Percentiles rank a stretch among this genome's conserved stretches.
Evolutionary conservation across 2,888 invertebrate genomes (phyloP).

Genomic region (Eueremaeus valkanovi): DNA sequence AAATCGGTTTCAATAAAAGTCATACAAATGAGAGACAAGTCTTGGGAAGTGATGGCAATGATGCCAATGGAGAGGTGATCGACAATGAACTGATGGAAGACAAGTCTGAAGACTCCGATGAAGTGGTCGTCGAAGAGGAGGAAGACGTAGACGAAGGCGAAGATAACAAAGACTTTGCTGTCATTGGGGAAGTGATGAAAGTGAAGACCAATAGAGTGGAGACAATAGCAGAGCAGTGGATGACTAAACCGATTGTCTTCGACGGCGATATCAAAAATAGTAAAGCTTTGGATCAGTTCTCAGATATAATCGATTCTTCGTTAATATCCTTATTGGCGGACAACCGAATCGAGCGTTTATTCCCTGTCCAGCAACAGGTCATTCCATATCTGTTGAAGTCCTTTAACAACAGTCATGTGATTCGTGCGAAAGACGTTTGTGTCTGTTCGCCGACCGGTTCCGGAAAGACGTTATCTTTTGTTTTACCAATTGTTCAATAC

Average conservation of each 20-base stretch:
- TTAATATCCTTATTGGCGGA: constrained; percentile 41
- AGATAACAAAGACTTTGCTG: constrained; percentile 59
- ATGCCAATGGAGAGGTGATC: not conserved
- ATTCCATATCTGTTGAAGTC: constrained; percentile 44
- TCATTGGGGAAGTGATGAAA: constrained; percentile 64
- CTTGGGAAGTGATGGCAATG: not conserved
- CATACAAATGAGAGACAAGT: not conserved
- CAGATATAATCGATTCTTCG: constrained; percentile 59
- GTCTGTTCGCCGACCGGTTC: constrained; percentile 96
- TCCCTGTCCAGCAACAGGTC: constrained; percentile 47
- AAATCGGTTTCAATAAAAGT: no score
- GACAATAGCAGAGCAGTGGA: constrained; percentile 79
- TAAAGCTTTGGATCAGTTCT: constrained; percentile 58
- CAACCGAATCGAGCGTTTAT: constrained; percentile 43
- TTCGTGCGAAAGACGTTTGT: constrained; percentile 80
- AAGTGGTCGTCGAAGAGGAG: constrained; percentile 31
- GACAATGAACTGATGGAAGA: constrained; percentile 12
- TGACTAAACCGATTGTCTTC: constrained; percentile 72
- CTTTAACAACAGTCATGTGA: constrained; percentile 25
- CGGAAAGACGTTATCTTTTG: constrained; percentile 93
- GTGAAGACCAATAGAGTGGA: constrained; percentile 56
- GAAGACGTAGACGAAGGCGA: constrained; percentile 39
- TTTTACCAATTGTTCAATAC: constrained; percentile 79
- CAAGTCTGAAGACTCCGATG: not conserved
- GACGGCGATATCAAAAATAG: constrained; percentile 65